Percentiles rank a stretch among this genome's conserved stretches.
Evolutionary conservation across 2,888 invertebrate species (phyloP).

Genomic region (Conops quadrifasciatus): DNA sequence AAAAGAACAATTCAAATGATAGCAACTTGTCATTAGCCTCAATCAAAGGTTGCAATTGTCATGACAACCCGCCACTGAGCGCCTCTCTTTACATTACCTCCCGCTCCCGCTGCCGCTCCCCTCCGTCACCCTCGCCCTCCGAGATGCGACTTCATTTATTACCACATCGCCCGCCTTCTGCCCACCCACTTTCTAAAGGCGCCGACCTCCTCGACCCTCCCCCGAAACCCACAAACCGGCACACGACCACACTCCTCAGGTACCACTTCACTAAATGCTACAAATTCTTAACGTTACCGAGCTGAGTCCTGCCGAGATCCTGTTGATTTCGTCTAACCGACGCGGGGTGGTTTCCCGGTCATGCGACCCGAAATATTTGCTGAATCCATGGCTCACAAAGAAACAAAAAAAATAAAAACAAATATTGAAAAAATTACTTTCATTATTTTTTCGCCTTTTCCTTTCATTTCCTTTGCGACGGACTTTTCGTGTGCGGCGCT

Average conservation of each 20-base stretch:
- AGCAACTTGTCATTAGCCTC: conserved; percentile 22
- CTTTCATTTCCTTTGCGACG: conserved; percentile 1
- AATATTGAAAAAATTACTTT: conserved; percentile 32
- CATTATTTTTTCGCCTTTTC: conserved; percentile 7
- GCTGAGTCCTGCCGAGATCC: not conserved
- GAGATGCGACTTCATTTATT: no score
- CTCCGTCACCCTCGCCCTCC: no score
- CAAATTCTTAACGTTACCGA: not conserved
- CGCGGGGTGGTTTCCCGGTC: not conserved
- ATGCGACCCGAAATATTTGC: not conserved
- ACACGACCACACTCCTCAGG: not conserved
- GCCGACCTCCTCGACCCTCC: not conserved
- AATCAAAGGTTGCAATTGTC: conserved; percentile 29
- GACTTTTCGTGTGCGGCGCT: not conserved
- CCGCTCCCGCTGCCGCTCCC: not conserved
- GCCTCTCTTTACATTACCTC: not conserved
- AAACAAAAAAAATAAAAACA: conserved; percentile 20
- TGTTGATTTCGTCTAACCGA: not conserved
- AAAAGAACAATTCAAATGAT: conserved; percentile 8
- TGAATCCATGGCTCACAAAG: conserved; percentile 21
- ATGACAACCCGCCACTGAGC: conserved; percentile 18
- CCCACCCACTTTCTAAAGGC: not conserved
- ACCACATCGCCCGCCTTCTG: not conserved
- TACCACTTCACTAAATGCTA: conserved; percentile 16
- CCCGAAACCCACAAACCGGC: conserved; percentile 8